Conservation (phyloP, 1,140 invertebrate species). For the Drosophila guanche region DNA sequence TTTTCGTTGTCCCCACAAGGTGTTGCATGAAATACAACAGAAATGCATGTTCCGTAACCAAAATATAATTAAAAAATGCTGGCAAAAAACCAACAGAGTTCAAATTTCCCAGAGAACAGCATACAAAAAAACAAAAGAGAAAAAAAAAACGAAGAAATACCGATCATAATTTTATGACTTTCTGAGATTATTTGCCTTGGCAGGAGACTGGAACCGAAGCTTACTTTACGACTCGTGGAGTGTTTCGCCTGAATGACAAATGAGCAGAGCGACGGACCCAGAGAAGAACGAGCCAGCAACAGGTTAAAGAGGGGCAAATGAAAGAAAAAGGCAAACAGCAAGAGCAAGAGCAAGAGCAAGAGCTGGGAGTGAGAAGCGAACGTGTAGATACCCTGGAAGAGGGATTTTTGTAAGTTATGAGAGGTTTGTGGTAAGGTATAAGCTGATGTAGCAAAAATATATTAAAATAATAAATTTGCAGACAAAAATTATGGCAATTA, state of each 20-base stretch:
- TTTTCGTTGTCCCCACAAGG: slow-evolving; percentile 42
- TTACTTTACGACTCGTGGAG: slow-evolving; percentile 58
- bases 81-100: slow-evolving; percentile 60
- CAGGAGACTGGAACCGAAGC: slow-evolving; percentile 47
- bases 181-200: slow-evolving; percentile 32
- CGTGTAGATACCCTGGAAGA: slow-evolving; percentile 1
- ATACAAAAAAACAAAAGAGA: not conserved
- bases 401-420: not conserved
- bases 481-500: too few species aligned
- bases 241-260: slow-evolving; percentile 81
- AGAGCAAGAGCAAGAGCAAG: too few species aligned
- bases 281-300: slow-evolving; percentile 46
- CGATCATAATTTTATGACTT: slow-evolving; percentile 79
- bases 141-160: slow-evolving; percentile 42
- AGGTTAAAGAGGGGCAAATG: slow-evolving; percentile 41
- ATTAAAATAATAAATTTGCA: not conserved
- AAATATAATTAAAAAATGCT: slow-evolving; percentile 70
- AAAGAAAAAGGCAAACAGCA: not conserved
- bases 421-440: too few species aligned
- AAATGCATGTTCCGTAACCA: slow-evolving; percentile 66
- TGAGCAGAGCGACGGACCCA: slow-evolving; percentile 62
- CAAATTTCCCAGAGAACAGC: slow-evolving; percentile 62
- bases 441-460: not conserved
- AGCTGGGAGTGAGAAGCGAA: not conserved
- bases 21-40: slow-evolving; percentile 79